These are phyloP conservation scores for Ethmia dodecea DNA, from an alignment of 2,888 invertebrate species.

Conservation along the genomic window DNA sequence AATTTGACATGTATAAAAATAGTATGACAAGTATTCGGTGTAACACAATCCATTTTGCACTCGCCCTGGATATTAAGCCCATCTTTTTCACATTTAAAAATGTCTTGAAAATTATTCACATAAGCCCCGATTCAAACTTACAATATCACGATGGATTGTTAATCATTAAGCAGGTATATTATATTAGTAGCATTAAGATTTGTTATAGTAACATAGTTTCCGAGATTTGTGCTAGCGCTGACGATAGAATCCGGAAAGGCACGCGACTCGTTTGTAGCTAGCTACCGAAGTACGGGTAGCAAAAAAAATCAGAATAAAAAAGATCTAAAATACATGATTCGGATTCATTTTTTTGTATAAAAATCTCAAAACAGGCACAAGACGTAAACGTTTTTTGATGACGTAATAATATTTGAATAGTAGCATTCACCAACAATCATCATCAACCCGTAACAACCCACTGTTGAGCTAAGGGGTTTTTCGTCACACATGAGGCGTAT, in stretches of 20 bases:
- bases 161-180: too few relatives aligned
- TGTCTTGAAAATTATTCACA: too few relatives aligned
- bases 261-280: conserved; percentile 29
- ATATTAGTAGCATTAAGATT: conserved; percentile 23
- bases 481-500: too few relatives aligned
- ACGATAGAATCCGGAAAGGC: conserved; percentile 38
- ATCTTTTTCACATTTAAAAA: too few relatives aligned
- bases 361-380: neutral
- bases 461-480: neutral
- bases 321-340: neutral
- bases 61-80: too few relatives aligned
- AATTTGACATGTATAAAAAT: too few relatives aligned
- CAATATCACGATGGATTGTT: too few relatives aligned
- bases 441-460: neutral
- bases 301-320: too few relatives aligned
- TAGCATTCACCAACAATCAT: neutral
- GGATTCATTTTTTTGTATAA: neutral
- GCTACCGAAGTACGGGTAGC: conserved; percentile 25
- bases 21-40: too few relatives aligned
- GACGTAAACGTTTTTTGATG: neutral
- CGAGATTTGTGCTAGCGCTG: conserved; percentile 31
- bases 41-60: too few relatives aligned
- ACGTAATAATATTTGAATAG: neutral
- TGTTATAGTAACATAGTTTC: conserved; percentile 41
- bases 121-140: too few relatives aligned